These are phyloP conservation scores for Calliscelio sp. DNA, from an alignment of 2,888 invertebrate genomes.

Conservation along the genomic window DNA sequence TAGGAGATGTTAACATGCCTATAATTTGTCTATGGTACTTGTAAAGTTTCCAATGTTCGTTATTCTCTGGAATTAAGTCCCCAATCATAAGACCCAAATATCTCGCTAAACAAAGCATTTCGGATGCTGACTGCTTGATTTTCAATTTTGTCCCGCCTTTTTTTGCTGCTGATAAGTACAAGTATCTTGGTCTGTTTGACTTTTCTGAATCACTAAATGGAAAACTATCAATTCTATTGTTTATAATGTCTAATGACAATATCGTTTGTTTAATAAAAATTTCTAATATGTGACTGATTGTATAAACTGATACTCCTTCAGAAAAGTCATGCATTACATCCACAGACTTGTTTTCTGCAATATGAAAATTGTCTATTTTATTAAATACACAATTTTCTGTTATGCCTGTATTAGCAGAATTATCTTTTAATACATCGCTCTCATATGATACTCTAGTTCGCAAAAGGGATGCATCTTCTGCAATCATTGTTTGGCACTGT, in stretches of 20 bases:
- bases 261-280: slow-evolving; percentile 32
- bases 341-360: background rate
- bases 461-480: no score
- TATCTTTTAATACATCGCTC: no score
- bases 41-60: slow-evolving; percentile 1
- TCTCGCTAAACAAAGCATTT: background rate
- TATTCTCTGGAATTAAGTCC: background rate
- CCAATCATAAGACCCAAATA: background rate
- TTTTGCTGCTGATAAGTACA: no score
- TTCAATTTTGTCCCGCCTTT: no score
- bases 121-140: background rate
- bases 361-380: slow-evolving; percentile 5
- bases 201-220: background rate
- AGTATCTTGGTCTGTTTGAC: slow-evolving; percentile 4
- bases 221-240: slow-evolving; percentile 12
- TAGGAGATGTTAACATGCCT: background rate
- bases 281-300: slow-evolving; percentile 37
- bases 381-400: slow-evolving; percentile 8
- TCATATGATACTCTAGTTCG: no score
- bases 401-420: no score
- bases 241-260: slow-evolving; percentile 40
- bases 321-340: slow-evolving; percentile 10
- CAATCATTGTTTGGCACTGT: no score
- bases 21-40: background rate
- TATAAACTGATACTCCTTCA: slow-evolving; percentile 46